A percentile compares a stretch with the other conserved stretches of the same genome.
Evolutionary conservation across 2,888 invertebrate species (phyloP).

Genomic region (Euspilapteryx auroguttella): DNA sequence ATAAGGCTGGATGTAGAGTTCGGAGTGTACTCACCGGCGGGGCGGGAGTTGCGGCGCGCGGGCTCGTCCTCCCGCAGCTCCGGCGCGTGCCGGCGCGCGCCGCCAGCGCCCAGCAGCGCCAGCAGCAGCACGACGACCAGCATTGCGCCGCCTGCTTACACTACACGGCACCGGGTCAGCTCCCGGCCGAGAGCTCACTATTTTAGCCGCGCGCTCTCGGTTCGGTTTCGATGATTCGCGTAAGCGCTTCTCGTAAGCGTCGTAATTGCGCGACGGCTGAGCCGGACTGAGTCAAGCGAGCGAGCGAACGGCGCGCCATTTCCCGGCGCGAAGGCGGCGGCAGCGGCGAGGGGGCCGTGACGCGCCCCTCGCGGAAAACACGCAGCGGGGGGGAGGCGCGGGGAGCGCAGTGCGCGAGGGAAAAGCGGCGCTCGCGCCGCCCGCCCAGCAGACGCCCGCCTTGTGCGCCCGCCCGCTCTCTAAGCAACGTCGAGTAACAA

Average conservation of each 20-base stretch:
- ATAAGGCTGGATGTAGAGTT: too few species aligned
- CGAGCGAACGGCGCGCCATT: constrained; percentile 27
- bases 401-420: constrained; percentile 10
- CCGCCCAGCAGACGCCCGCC: constrained; percentile 19
- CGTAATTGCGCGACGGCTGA: constrained; percentile 47
- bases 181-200: constrained; percentile 53
- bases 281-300: constrained; percentile 43
- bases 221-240: constrained; percentile 25
- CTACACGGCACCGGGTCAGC: constrained; percentile 22
- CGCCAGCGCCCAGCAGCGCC: constrained; percentile 29
- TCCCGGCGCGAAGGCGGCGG: constrained; percentile 32
- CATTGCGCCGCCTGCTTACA: constrained; percentile 18
- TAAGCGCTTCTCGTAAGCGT: constrained; percentile 32
- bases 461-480: constrained; percentile 14
- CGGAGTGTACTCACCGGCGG: constrained; percentile 63
- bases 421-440: constrained; percentile 16
- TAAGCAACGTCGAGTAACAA: too few species aligned
- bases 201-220: constrained; percentile 37
- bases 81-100: constrained; percentile 63
- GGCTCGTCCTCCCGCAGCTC: constrained; percentile 68
- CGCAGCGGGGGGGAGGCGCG: too few species aligned
- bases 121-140: constrained; percentile 46
- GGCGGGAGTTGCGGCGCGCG: constrained; percentile 64
- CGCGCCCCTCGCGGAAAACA: constrained; percentile 53
- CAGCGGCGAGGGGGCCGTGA: constrained; percentile 33